Percentiles rank a stretch among this genome's conserved stretches.
These are phyloP conservation scores for Anniella stebbinsi DNA, from an alignment of 2,797 vertebrate genomes.

Conservation along the genomic window DNA sequence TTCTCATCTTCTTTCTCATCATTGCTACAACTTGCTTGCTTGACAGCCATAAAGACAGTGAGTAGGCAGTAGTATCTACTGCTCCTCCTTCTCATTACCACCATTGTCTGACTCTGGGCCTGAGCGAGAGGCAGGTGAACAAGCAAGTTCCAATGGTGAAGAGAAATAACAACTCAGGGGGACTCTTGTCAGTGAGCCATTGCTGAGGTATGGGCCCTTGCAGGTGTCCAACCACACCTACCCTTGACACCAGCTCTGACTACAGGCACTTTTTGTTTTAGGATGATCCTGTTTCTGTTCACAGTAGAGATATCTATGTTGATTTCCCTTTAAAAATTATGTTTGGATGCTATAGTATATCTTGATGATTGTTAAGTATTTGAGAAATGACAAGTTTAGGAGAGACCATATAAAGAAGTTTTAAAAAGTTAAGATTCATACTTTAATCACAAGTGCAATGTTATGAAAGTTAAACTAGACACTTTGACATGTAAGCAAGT, in stretches of 20 bases:
- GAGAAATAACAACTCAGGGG: too few relatives aligned
- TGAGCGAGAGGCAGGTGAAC: too few relatives aligned
- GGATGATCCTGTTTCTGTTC: neutral
- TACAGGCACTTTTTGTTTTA: neutral
- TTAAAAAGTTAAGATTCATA: neutral
- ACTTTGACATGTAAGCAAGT: neutral
- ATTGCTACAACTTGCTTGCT: too few relatives aligned
- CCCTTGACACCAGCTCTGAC: neutral
- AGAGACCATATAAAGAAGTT: neutral
- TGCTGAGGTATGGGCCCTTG: too few relatives aligned
- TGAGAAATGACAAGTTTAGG: neutral
- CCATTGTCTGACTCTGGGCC: too few relatives aligned
- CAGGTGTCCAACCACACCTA: too few relatives aligned
- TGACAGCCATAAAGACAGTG: too few relatives aligned
- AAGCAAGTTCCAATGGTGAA: too few relatives aligned
- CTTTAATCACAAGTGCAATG: neutral
- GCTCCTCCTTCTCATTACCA: too few relatives aligned
- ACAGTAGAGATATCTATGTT: constrained; percentile 2
- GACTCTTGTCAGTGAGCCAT: too few relatives aligned
- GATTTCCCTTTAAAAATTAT: constrained; percentile 11
- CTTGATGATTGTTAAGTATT: constrained; percentile 14
- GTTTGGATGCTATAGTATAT: neutral
- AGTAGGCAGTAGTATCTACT: too few relatives aligned
- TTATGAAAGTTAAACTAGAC: neutral
- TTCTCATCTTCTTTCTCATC: too few relatives aligned